A percentile compares a stretch with the other conserved stretches of the same genome.
phyloP scores from a whole-genome alignment of 1,140 invertebrate species.

The Musca vetustissima region DNA sequence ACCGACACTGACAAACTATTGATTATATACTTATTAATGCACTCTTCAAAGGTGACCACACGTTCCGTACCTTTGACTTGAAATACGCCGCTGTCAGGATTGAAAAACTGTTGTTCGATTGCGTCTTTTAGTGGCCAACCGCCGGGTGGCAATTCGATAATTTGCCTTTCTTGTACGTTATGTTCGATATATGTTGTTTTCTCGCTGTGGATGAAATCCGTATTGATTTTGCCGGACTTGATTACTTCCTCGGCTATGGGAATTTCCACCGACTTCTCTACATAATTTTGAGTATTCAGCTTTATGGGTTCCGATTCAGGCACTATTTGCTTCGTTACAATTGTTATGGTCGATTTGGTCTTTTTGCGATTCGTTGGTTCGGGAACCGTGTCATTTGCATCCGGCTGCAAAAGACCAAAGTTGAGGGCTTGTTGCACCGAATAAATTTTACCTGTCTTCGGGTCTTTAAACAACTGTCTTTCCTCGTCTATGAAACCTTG shows the following conservation, averaged over 20 bases:
- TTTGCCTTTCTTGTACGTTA: constrained; percentile 49
- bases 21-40: constrained; percentile 81
- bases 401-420: constrained; percentile 67
- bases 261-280: constrained; percentile 49
- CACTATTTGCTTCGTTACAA: constrained; percentile 51
- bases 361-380: constrained; percentile 51
- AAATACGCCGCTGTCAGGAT: constrained; percentile 80
- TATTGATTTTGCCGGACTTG: constrained; percentile 53
- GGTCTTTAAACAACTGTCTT: constrained; percentile 78
- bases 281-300: constrained; percentile 57
- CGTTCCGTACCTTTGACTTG: constrained; percentile 85
- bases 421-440: constrained; percentile 81
- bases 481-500: constrained; percentile 79
- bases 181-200: constrained; percentile 44
- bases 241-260: constrained; percentile 48
- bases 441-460: constrained; percentile 72
- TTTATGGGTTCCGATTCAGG: constrained; percentile 51
- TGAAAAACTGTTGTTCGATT: constrained; percentile 75
- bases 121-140: constrained; percentile 80
- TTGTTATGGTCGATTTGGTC: constrained; percentile 55
- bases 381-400: constrained; percentile 57
- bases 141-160: constrained; percentile 75
- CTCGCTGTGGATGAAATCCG: constrained; percentile 58
- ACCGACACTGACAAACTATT: constrained; percentile 78
- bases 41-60: constrained; percentile 84